Evolutionary conservation across 2,113 vertebrate genomes (phyloP).

Genomic region (Plecturocebus donacophilus): DNA sequence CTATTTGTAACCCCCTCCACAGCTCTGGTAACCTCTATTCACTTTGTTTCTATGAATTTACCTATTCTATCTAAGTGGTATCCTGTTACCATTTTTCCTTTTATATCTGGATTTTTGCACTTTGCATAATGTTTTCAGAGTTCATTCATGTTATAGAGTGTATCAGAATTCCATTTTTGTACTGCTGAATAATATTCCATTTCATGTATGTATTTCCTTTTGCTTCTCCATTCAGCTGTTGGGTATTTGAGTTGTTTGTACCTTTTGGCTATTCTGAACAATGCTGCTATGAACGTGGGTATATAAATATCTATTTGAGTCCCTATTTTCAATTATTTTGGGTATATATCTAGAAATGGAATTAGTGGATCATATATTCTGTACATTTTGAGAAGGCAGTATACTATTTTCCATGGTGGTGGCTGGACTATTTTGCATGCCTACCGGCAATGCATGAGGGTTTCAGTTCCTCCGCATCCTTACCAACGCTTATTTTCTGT

Average conservation of each 20-base stretch:
- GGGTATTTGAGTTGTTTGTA: not conserved
- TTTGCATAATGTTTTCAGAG: not conserved
- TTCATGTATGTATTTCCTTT: not conserved
- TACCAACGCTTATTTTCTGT: not conserved
- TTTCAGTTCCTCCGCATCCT: not conserved
- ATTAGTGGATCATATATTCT: not conserved
- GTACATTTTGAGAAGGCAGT: not conserved
- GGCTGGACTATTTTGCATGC: not conserved
- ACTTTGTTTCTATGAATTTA: not conserved
- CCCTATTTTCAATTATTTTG: slow-evolving; percentile 12
- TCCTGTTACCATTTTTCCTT: not conserved
- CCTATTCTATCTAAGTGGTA: not conserved
- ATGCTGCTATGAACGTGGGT: not conserved
- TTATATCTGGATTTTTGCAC: slow-evolving; percentile 31
- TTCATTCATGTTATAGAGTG: not conserved
- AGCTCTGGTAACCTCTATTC: not conserved
- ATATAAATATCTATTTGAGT: not conserved
- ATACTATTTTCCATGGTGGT: not conserved
- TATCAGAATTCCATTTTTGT: slow-evolving; percentile 6
- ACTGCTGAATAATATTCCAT: not conserved
- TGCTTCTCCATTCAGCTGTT: not conserved
- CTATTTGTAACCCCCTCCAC: not conserved
- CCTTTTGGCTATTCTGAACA: not conserved
- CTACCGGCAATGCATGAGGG: not conserved
- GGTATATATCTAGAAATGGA: not conserved